Evolutionary conservation across 2,113 vertebrate species (phyloP), one percentile per base, ranked within the genome.

Genomic region (Tragelaphus imberbis): DNA sequence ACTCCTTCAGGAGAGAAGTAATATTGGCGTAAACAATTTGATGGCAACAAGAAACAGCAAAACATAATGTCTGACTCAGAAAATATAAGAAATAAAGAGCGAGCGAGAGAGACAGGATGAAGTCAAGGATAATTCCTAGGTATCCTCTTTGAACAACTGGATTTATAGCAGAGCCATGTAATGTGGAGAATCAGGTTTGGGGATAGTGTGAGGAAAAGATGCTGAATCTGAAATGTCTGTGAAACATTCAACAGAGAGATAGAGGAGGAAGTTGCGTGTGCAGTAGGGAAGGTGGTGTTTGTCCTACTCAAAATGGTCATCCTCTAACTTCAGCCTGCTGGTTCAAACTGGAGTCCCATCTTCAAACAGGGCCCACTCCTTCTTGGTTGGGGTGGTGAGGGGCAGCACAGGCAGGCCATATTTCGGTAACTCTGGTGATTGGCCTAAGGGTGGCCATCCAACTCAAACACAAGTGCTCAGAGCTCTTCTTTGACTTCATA

Each of bases 321-420:
- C 2, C 36, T 19, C 7, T 53, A 21, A 58, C 55, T 63, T 30
- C 36, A 91, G 75, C 1, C 1, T 84, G 53, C n/a, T 81, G 33
- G 23, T n/a, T 93, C 63, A 88, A 75, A 89, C 13, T 75, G 49
- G 27, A 3, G 79, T 47, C 25, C 1, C 28, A 86, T 33, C 75
- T 85, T 75, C 56, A 84, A 14, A 7, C 11, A 94, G 15, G 0
- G 47, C 25, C n/a, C 6, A 51, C 13, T 47, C 6, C 33, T 85
- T 23, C 25, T 51, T 36, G 23, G 14, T 40, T 11, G 8, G 25
- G 12, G 51, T 0, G 1, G 8, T 8, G 17, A 7, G 2, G 25
- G 3, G 3, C 25, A 27, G 53, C 17, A 53, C 0, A 77, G 5
- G 7, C 28, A 28, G 5, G 40, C 23, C 0, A 5, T 11, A 17